These are phyloP conservation scores for Spinus pinus DNA, from an alignment of 2,797 vertebrate species.

Conservation along the genomic window DNA sequence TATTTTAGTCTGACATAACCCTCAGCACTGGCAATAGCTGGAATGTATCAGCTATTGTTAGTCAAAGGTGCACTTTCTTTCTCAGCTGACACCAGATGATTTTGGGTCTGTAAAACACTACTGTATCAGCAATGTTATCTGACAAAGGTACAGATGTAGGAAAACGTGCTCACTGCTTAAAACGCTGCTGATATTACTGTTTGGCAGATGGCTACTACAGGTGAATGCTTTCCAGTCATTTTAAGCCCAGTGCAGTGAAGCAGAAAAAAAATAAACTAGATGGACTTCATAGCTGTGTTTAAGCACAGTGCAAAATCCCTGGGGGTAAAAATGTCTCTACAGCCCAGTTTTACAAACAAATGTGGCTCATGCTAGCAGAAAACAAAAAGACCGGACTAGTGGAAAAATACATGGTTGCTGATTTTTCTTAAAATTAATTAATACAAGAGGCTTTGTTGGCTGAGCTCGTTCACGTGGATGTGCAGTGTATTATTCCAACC, in stretches of 20 bases:
- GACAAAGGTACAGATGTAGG: background rate
- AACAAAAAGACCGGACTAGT: background rate
- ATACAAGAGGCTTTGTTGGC: background rate
- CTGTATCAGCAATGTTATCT: background rate
- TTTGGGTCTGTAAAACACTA: background rate
- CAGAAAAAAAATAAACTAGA: background rate
- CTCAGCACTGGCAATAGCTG: background rate
- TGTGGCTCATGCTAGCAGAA: background rate
- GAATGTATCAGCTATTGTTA: background rate
- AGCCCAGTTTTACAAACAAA: background rate
- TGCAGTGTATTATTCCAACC: background rate
- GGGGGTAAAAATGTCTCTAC: background rate
- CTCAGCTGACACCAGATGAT: background rate
- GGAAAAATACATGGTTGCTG: background rate
- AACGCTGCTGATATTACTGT: background rate
- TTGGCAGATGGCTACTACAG: background rate
- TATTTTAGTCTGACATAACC: background rate
- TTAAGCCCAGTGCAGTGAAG: background rate
- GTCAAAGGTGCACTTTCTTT: background rate
- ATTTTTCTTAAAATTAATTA: constrained; percentile 1
- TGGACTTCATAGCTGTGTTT: background rate
- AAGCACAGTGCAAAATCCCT: background rate
- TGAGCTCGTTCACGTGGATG: background rate
- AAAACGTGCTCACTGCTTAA: background rate
- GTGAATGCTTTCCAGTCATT: constrained; percentile 22